phyloP scores from a whole-genome alignment of 1,140 invertebrate species.

The Condylostylus longicornis region DNA sequence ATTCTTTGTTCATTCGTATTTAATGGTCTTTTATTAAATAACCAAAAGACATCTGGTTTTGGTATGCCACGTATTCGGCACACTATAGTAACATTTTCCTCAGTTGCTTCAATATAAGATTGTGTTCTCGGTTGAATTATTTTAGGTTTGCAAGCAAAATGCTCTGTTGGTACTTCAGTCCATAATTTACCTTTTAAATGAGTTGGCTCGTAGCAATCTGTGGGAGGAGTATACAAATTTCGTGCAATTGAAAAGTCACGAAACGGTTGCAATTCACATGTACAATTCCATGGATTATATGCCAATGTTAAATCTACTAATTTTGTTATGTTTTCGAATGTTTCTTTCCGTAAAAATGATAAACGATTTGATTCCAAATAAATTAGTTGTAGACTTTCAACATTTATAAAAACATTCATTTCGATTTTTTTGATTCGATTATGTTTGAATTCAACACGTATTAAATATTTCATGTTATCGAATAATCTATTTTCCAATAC shows the following conservation, averaged over 20 bases:
- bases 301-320: slow-evolving; percentile 59
- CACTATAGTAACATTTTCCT: slow-evolving; percentile 54
- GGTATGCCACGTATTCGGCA: slow-evolving; percentile 67
- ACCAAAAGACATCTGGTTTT: slow-evolving; percentile 58
- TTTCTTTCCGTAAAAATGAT: slow-evolving; percentile 41
- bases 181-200: slow-evolving; percentile 50
- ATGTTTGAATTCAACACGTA: slow-evolving; percentile 58
- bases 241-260: slow-evolving; percentile 55
- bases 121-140: slow-evolving; percentile 42
- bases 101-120: slow-evolving; percentile 39
- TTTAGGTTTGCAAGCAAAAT: slow-evolving; percentile 72
- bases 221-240: slow-evolving; percentile 55
- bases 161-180: slow-evolving; percentile 49
- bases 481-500: slow-evolving; percentile 59
- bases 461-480: slow-evolving; percentile 52
- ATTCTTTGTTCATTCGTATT: slow-evolving; percentile 36
- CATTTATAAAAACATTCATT: slow-evolving; percentile 51
- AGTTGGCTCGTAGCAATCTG: slow-evolving; percentile 51
- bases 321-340: slow-evolving; percentile 42
- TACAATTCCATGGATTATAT: slow-evolving; percentile 77
- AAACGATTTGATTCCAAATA: slow-evolving; percentile 58
- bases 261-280: slow-evolving; percentile 66
- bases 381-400: slow-evolving; percentile 48
- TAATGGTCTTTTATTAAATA: slow-evolving; percentile 41
- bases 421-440: slow-evolving; percentile 55